Conservation (phyloP, 2,113 vertebrate genomes). For the Ia io region DNA sequence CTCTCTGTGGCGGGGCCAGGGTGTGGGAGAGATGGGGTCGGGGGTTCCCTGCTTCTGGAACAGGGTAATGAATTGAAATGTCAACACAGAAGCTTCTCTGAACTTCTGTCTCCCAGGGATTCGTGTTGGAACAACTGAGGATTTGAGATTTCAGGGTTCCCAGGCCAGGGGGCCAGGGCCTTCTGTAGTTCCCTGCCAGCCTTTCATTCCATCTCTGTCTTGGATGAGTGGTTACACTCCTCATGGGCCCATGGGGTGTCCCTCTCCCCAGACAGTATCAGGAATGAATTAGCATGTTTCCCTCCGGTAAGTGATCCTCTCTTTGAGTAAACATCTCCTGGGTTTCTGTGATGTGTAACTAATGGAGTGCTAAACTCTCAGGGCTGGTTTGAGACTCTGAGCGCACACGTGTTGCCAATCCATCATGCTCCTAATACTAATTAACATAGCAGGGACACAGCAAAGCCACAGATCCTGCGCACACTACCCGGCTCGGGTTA, state of each 20-base stretch:
- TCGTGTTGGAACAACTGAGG: conserved; percentile 57
- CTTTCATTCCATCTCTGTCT: conserved; percentile 63
- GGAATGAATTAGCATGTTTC: conserved; percentile 82
- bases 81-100: conserved; percentile 20
- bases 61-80: conserved; percentile 48
- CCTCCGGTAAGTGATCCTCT: conserved; percentile 85
- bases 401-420: conserved; percentile 91
- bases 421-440: conserved; percentile 91
- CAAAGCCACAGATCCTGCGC: conserved; percentile 84
- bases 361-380: conserved; percentile 87
- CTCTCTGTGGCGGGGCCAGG: neutral
- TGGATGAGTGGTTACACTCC: conserved; percentile 36
- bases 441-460: conserved; percentile 93
- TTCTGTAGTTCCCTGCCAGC: neutral
- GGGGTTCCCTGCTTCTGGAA: conserved; percentile 16
- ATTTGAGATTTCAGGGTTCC: conserved; percentile 62
- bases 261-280: conserved; percentile 60
- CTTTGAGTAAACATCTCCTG: conserved; percentile 85
- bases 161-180: conserved; percentile 2
- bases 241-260: neutral
- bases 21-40: neutral
- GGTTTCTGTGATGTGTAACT: conserved; percentile 84
- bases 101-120: conserved; percentile 6
- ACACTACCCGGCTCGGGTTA: conserved; percentile 86
- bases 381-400: conserved; percentile 87